Base-by-base conservation (phyloP, 2,797 vertebrate genomes). In the Schizopygopsis malacanthus region DNA sequence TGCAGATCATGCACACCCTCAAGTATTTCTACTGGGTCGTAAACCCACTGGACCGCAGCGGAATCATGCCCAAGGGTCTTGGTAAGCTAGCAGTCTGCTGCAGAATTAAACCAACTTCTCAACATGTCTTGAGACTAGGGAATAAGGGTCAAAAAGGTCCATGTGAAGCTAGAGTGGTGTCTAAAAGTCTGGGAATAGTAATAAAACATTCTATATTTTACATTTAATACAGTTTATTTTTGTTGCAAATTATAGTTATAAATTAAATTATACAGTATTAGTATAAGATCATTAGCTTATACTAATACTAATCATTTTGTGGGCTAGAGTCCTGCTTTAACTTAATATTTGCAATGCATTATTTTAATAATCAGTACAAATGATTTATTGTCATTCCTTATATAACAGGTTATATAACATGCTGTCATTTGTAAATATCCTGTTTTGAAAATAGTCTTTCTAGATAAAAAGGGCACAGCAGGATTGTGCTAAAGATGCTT, bases 11-110 rank as follows among this genome's bases (percentile, higher is more conserved):
- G 97, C 98, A 99, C 84, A 97, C 97, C 1, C 94, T 99, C 1
- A 99, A 99, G 90, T 98, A 97, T 93, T 99, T 97, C 92, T 99
- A 99, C 92, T 99, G 98, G 98, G 95, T 97, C 13, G 91, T 96
- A 90, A 99, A 97, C 93, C 98, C 98, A 72, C 96, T 97, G 91
- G 96, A 99, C 93, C 96, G 98, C 90, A 99, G 98, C 72, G 98
- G 98, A 56, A 96, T 99, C 81, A 86, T 93, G 22, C 97, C 98
- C 63, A 99, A 98, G 94, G 97, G 97, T 73, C 56, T 96, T 4
- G 98, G 98, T 99, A 87, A 95, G 93, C 47, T 2, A 41, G 3
- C n/a, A 67, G 65, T 37, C 33, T 39, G 15, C 65, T 67, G 63
- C 65, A 43, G 25, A 11, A 28, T 28, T 63, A 72, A 81, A 75